Conservation (phyloP, 2,113 vertebrate species). For the Typhlomys cinereus region DNA sequence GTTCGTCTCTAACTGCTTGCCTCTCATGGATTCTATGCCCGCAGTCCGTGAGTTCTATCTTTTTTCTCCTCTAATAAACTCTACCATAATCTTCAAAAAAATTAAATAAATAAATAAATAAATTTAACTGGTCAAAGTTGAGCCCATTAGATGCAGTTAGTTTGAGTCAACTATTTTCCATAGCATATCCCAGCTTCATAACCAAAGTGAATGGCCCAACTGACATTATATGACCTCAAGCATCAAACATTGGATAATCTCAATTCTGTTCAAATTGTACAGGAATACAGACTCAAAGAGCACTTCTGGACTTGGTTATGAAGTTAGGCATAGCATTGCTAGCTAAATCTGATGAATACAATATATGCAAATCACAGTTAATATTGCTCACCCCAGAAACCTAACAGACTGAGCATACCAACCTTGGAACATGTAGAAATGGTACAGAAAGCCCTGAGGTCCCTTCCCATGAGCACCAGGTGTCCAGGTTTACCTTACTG, state of each 20-base stretch:
- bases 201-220: not conserved
- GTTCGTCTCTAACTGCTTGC: no score
- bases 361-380: not conserved
- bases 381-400: not conserved
- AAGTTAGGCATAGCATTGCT: not conserved
- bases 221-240: not conserved
- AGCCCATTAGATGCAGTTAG: not conserved
- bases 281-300: not conserved
- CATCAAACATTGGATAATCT: not conserved
- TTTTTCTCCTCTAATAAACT: no score
- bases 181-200: not conserved
- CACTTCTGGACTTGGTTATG: not conserved
- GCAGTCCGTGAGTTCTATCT: no score
- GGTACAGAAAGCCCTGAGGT: not conserved
- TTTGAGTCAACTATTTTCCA: constrained; percentile 33
- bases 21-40: no score
- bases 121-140: constrained; percentile 33
- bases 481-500: not conserved
- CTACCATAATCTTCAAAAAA: no score
- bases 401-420: not conserved
- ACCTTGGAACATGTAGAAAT: not conserved
- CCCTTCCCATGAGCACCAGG: not conserved
- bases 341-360: not conserved
- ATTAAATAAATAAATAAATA: no score
- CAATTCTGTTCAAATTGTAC: constrained; percentile 4